phyloP scores from a whole-genome alignment of 2,113 vertebrate species.

The Canis aureus region DNA sequence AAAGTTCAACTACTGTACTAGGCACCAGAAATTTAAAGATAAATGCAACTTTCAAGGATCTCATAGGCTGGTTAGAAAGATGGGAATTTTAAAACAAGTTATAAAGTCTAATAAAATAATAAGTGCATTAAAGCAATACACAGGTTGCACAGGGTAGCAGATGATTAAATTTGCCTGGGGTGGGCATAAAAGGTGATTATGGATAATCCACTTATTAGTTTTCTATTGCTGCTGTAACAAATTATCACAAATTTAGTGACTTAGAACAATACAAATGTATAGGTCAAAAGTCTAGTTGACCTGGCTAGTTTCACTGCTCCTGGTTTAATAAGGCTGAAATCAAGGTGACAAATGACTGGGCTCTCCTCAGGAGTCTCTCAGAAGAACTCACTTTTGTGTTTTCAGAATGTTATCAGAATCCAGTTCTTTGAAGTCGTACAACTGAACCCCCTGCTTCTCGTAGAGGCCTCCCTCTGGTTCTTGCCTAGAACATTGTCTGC shows the following conservation, averaged over 20 bases:
- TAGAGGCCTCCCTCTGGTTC: neutral
- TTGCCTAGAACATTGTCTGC: neutral
- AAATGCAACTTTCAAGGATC: neutral
- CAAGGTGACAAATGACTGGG: neutral
- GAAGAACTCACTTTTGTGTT: neutral
- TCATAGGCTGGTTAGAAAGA: neutral
- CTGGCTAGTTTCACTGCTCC: neutral
- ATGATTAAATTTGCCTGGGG: slow-evolving; percentile 44
- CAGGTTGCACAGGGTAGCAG: neutral
- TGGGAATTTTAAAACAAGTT: neutral
- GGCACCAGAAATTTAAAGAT: slow-evolving; percentile 20
- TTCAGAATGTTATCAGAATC: neutral
- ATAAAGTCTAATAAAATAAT: slow-evolving; percentile 52
- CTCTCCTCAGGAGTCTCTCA: neutral
- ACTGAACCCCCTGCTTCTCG: neutral
- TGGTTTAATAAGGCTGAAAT: neutral
- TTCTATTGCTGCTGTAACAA: neutral
- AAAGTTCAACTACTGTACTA: neutral
- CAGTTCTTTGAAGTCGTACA: neutral
- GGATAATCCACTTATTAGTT: neutral
- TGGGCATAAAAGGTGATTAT: slow-evolving; percentile 8
- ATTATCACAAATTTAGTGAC: neutral
- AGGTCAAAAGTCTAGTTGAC: neutral
- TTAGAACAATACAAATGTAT: neutral
- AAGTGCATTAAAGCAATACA: neutral